Base-by-base conservation (phyloP, 2,888 invertebrate genomes). In the Pseudococcus longispinus region DNA sequence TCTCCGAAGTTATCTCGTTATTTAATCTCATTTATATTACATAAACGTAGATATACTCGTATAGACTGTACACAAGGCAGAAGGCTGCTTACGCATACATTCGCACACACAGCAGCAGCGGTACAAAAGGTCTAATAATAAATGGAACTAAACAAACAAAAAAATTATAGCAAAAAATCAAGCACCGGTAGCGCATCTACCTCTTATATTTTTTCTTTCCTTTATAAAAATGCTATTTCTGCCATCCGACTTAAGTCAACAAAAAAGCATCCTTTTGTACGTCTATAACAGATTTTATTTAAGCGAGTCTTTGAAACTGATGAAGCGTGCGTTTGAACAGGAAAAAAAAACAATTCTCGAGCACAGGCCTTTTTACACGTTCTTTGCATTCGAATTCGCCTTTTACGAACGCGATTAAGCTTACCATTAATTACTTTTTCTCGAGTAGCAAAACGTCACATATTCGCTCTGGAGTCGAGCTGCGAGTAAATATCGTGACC, bases 21-120 rank as follows among this genome's bases (percentile, higher is more conserved):
- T 80, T 42, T 26, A 9, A 80, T 80, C 77, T 80, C 77, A 77
- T 77, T 42, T 80, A 80, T 80, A 80, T 77, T 80, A 42, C 77
- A 80, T 42, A 77, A 77, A 77, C 77, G 77, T 77, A 77, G 9
- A 32, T 37, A 80, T 20, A 80, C 74, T 2, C 18, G 5, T 13
- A 70, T 13, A 70, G n/a, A n/a, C n/a, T 37, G 5, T 37, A 0
- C 8, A 37, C 5, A 8, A n/a, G 9, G 13, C 15, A 18, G 3
- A 55, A 55, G 0, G n/a, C n/a, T 55, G 55, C n/a, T 55, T 2
- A 55, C n/a, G 55, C 15, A 5, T n/a, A 55, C 55, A 55, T n/a
- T 55, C 55, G 55, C 55, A 55, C 55, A 55, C 55, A 46, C 13
- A 5, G 13, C 37, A 46, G 15, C 44, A 65, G 0, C 70, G n/a